phyloP scores from a whole-genome alignment of 2,797 vertebrate species.

The Rhabdomys pumilio region DNA sequence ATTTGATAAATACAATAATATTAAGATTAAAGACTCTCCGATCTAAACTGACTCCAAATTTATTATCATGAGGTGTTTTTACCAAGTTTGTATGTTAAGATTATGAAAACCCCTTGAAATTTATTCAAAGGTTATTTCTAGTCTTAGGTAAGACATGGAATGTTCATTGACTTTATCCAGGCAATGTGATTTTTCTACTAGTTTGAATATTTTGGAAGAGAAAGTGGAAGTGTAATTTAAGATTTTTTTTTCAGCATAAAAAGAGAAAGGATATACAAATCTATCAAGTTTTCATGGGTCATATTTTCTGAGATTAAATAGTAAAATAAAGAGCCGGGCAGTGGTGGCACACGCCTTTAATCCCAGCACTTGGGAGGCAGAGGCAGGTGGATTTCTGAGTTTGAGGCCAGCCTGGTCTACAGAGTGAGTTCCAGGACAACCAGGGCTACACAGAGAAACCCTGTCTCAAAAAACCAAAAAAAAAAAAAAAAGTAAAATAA shows the following conservation, averaged over 20 bases:
- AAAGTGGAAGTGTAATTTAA: background rate
- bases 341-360: too few relatives aligned
- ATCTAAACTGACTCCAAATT: constrained; percentile 26
- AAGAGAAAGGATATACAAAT: constrained; percentile 22
- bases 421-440: too few relatives aligned
- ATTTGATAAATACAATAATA: constrained; percentile 32
- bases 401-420: too few relatives aligned
- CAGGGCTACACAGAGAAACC: too few relatives aligned
- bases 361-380: too few relatives aligned
- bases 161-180: background rate
- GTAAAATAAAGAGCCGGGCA: too few relatives aligned
- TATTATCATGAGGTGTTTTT: constrained; percentile 53
- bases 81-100: constrained; percentile 39
- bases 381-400: too few relatives aligned
- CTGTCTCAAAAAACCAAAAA: too few relatives aligned
- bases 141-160: constrained; percentile 25
- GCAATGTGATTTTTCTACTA: background rate
- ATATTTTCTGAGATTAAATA: constrained; percentile 6
- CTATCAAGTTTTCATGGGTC: background rate
- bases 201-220: constrained; percentile 10
- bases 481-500: too few relatives aligned
- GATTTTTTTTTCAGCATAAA: background rate
- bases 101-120: constrained; percentile 39
- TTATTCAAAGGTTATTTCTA: constrained; percentile 32
- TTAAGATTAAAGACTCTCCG: constrained; percentile 25